Base-by-base conservation (phyloP, 2,113 vertebrate species). In the Hiodon tergisus region DNA sequence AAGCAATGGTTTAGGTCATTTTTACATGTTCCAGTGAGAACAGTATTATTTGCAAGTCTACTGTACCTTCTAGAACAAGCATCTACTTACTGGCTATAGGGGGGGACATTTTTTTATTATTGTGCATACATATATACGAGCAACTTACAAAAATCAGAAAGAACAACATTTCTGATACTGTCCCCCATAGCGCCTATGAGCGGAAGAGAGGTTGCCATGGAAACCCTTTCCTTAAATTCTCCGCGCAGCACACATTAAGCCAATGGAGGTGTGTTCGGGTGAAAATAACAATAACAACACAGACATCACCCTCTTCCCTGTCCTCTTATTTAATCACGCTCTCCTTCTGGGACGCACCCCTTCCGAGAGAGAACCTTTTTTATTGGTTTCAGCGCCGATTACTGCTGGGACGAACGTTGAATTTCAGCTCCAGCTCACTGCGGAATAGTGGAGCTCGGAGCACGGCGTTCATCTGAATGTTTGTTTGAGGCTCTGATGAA, bases 161-260 rank as follows among this genome's bases (percentile, higher is more conserved):
- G 76, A 79, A 78, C 79, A 79, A 79, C 72, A 74, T 80, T 75
- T 78, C 71, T 31, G 31, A 31, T 31, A 31, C 17, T 55, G n/a
- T 81, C 79, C 67, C 72, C 80, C 86, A 79, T 48, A 80, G 78
- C 83, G 83, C 86, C 87, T 87, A 61, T 48, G 79, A 82, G 86
- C 87, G 82, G 80, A 79, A 61, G 76, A 78, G 87, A 57, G 69
- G 86, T 94, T 89, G 89, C 91, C 92, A 94, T 93, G 92, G 93
- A 90, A 93, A 94, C 93, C 74, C 83, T 89, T 89, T 87, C 83
- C 87, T 86, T 88, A 85, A 87, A 91, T 89, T 87, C 89, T 82
- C 77, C 51, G 8, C 83, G 86, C 81, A 88, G 77, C 79, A 82
- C 85, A 88, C 88, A 83, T 76, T 77, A 81, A 86, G 85, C 83